Evolutionary conservation across 2,888 invertebrate genomes (phyloP).

Genomic region (Eretmocerus hayati): DNA sequence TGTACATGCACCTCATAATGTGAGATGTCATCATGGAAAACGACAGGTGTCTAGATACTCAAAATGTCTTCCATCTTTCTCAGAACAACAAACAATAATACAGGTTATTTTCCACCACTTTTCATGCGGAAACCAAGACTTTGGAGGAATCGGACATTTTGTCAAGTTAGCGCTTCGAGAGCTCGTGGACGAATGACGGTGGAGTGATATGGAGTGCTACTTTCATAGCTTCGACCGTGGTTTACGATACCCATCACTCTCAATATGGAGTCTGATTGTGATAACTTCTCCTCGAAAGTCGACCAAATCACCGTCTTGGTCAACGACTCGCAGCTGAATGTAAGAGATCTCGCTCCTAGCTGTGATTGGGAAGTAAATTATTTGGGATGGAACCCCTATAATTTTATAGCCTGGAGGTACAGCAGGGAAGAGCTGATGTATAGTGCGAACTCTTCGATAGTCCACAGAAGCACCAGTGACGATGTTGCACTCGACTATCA

Average conservation of each 20-base stretch:
- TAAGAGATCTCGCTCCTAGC: conserved; percentile 21
- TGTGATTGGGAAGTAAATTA: conserved; percentile 26
- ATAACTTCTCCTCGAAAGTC: conserved; percentile 26
- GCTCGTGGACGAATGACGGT: not conserved
- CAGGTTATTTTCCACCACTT: not conserved
- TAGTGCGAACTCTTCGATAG: not conserved
- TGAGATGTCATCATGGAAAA: conserved; percentile 17
- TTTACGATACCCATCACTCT: not conserved
- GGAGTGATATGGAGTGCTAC: not conserved
- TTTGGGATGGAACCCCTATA: conserved; percentile 29
- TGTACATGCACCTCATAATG: conserved; percentile 19
- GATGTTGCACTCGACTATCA: too few relatives aligned
- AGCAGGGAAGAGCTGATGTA: conserved; percentile 9
- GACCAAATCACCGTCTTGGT: conserved; percentile 23
- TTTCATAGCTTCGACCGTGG: not conserved
- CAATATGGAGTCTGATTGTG: conserved; percentile 21
- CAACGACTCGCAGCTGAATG: conserved; percentile 23
- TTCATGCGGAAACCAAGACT: not conserved
- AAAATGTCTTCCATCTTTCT: conserved; percentile 3
- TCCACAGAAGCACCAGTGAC: too few relatives aligned
- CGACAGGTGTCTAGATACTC: conserved; percentile 3
- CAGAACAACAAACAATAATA: conserved; percentile 1
- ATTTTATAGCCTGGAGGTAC: conserved; percentile 33
- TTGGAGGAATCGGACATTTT: not conserved
- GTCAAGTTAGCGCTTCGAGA: not conserved